These are phyloP conservation scores for Crotalus tigris DNA, from an alignment of 2,113 vertebrate species.

Conservation along the genomic window DNA sequence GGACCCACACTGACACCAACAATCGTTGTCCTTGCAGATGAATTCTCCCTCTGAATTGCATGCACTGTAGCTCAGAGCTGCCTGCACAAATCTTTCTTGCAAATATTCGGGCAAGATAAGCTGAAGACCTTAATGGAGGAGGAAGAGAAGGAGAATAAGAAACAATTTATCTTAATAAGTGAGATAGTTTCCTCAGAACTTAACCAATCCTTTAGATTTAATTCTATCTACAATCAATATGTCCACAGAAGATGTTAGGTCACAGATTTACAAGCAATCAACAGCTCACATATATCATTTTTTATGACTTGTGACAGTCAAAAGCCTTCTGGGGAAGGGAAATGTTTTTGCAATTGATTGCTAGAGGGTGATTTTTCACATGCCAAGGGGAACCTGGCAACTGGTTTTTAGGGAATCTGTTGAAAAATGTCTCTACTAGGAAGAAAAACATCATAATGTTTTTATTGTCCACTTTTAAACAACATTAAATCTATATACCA, in stretches of 20 bases:
- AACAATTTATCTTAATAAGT: not conserved
- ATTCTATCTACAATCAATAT: not conserved
- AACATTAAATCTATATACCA: not conserved
- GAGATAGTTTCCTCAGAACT: not conserved
- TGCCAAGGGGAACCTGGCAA: not conserved
- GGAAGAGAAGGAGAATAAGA: constrained; percentile 8
- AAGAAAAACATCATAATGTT: not conserved
- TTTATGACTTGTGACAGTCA: not conserved
- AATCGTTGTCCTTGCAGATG: constrained; percentile 91
- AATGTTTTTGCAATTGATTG: not conserved
- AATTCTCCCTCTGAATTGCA: constrained; percentile 96
- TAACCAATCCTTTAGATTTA: not conserved
- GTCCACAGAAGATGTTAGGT: not conserved
- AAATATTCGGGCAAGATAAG: constrained; percentile 92
- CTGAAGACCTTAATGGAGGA: constrained; percentile 80
- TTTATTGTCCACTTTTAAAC: not conserved
- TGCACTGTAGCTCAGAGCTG: constrained; percentile 93
- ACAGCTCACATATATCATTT: not conserved
- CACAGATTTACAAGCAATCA: not conserved
- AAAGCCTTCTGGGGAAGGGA: not conserved
- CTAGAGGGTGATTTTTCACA: not conserved
- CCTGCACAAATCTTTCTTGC: constrained; percentile 88
- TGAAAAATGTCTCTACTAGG: not conserved
- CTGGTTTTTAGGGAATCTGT: not conserved
- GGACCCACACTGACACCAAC: constrained; percentile 91